These are phyloP conservation scores for Lagocephalus sceleratus DNA, from an alignment of 2,797 vertebrate genomes.

Conservation along the genomic window DNA sequence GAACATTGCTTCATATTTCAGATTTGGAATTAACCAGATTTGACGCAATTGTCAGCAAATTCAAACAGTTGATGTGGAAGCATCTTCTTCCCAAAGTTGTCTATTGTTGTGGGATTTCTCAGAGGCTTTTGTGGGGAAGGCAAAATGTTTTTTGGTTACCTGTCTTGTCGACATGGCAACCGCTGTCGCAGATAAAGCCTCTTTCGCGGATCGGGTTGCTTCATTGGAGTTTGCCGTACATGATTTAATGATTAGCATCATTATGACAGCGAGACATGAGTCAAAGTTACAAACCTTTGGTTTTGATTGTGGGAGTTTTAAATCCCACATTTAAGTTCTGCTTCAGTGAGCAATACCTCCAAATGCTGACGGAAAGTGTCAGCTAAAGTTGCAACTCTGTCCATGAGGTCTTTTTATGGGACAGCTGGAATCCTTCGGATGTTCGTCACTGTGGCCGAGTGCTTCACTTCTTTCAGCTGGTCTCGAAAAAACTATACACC, in stretches of 20 bases:
- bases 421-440: neutral
- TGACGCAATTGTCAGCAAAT: no score
- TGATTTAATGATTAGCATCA: no score
- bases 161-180: neutral
- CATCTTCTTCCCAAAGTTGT: no score
- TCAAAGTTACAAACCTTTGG: no score
- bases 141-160: neutral
- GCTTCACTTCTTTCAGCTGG: conserved; percentile 12
- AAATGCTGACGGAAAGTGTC: neutral
- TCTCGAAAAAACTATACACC: conserved; percentile 28
- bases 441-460: conserved; percentile 9
- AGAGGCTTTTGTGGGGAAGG: neutral
- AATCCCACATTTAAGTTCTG: neutral
- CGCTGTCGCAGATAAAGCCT: neutral
- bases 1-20: no score
- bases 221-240: neutral
- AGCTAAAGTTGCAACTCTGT: neutral
- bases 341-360: neutral
- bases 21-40: no score
- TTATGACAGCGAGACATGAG: no score
- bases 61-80: no score
- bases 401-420: conserved; percentile 2
- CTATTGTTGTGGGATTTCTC: no score
- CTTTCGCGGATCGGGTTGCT: neutral
- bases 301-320: neutral